These are phyloP conservation scores for Anniella stebbinsi DNA, from an alignment of 2,797 vertebrate species.

Conservation along the genomic window DNA sequence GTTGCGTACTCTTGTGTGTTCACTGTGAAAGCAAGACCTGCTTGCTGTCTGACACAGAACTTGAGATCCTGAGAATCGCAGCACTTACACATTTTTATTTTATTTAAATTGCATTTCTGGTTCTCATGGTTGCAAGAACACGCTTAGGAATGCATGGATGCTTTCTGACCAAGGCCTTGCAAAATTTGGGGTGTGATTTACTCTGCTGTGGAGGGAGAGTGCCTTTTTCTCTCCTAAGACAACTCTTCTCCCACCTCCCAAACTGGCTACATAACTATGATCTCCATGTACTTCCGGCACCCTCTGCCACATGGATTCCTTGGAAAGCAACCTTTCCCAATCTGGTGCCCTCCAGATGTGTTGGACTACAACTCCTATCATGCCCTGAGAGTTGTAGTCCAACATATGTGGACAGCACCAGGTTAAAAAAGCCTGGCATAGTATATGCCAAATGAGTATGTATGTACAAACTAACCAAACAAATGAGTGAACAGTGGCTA, in stretches of 20 bases:
- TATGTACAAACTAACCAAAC: background rate
- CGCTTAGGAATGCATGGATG: background rate
- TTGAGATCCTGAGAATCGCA: background rate
- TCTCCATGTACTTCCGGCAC: background rate
- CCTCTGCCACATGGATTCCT: no score
- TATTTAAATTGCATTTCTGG: background rate
- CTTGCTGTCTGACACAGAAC: background rate
- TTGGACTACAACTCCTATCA: no score
- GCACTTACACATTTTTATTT: background rate
- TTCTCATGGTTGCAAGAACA: background rate
- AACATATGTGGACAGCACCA: no score
- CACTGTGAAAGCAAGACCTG: background rate
- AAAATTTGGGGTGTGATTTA: background rate
- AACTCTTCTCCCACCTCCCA: background rate
- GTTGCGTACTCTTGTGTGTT: background rate
- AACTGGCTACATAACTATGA: background rate
- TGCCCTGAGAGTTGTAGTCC: no score
- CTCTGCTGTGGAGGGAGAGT: background rate
- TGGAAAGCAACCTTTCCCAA: no score
- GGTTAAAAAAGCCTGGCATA: background rate
- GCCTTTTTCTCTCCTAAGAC: background rate
- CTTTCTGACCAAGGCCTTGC: background rate
- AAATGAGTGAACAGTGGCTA: background rate
- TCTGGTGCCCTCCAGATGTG: no score
- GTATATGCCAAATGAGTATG: background rate